Base-by-base conservation (phyloP, 2,797 vertebrate genomes). In the Trachops cirrhosus region DNA sequence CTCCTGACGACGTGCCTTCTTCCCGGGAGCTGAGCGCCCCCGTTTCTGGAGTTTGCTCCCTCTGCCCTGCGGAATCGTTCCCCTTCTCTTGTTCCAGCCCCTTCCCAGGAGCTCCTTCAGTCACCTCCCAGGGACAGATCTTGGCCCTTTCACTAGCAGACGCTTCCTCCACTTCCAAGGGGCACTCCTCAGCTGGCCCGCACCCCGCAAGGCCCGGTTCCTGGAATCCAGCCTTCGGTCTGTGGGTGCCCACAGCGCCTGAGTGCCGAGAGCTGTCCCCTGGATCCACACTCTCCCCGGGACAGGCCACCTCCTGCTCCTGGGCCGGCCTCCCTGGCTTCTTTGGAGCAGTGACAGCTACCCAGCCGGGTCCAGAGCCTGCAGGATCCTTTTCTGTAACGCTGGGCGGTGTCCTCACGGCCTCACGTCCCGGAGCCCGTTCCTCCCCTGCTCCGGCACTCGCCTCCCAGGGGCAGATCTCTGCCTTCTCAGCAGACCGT, bases 81-180 rank as follows among this genome's bases (percentile, higher is more conserved):
- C 37, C 54, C 1, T 0, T 6, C 8, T 91, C 62, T 34, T 78
- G 48, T 54, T 84, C 89, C 2, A 52, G 1, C 44, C 34, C 78
- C n/a, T 78, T 67, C 19, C 67, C 62, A 19, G n/a, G 1, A 9
- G 68, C 29, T 8, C 77, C 70, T 70, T 98, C 93, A 5, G 44
- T 93, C 10, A 86, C 68, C 67, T 98, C 98, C 98, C 98, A 98
- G 32, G 98, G 98, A 85, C 98, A 99, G 86, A 98, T 86, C 32
- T 98, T 94, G 87, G 93, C 96, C 96, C 98, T 98, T 70, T 96
- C 89, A 88, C 96, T 67, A 77, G 9, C 98, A 91, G 97, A 97
- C 41, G 95, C 96, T 92, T 97, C 97, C 80, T 98, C 98, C n/a
- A 29, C 79, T 88, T 97, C 97, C 94, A 98, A 98, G 70, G 97